Evolutionary conservation across 2,888 invertebrate species (phyloP).

Genomic region (Blera fallax): DNA sequence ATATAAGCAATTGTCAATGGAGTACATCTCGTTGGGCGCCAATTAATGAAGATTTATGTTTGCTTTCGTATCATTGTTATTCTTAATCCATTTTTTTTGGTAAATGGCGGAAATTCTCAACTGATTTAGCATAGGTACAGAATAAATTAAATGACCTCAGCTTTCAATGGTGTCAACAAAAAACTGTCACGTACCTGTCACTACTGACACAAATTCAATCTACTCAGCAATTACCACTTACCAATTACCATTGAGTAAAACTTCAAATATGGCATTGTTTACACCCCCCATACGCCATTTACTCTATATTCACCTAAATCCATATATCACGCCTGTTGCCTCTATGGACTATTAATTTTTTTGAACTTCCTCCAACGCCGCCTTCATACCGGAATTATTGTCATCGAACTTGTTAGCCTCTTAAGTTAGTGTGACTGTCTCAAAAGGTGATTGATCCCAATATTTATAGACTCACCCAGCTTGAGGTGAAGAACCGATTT

Average conservation of each 20-base stretch:
- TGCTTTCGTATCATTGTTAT: background rate
- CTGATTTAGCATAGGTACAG: too few species aligned
- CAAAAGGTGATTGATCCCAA: slow-evolving; percentile 17
- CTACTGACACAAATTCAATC: background rate
- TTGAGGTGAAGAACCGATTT: slow-evolving; percentile 15
- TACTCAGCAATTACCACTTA: background rate
- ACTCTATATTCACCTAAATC: background rate
- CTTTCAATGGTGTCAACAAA: background rate
- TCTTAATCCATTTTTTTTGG: too few species aligned
- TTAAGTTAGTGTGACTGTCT: background rate
- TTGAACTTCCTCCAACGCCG: background rate
- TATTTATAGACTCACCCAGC: slow-evolving; percentile 1
- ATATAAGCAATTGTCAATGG: too few species aligned
- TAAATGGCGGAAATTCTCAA: background rate
- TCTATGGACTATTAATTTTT: background rate
- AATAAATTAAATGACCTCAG: too few species aligned
- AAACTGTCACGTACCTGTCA: background rate
- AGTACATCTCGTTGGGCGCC: too few species aligned
- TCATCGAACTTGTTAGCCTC: background rate
- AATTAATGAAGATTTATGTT: background rate
- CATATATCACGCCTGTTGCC: background rate
- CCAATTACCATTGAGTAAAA: background rate
- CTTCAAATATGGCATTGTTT: background rate
- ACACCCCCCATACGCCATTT: background rate
- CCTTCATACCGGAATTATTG: background rate